These are phyloP conservation scores for Neoaliturus tenellus DNA, from an alignment of 2,888 invertebrate species.

Conservation along the genomic window DNA sequence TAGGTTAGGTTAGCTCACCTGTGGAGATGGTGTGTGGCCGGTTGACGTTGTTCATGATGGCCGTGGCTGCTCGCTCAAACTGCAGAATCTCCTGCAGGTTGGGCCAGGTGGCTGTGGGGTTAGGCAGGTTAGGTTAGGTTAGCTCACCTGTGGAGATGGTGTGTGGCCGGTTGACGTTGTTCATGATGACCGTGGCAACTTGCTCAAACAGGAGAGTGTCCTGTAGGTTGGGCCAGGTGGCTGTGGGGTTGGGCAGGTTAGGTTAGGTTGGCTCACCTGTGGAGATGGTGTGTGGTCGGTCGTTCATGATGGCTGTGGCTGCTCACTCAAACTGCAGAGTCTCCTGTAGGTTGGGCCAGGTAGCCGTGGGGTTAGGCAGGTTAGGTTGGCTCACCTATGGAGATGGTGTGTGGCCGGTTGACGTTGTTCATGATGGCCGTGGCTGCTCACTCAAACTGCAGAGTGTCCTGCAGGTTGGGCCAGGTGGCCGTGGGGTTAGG, in stretches of 20 bases:
- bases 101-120: slow-evolving; percentile 83
- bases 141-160: too few relatives aligned
- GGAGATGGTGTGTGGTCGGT: slow-evolving; percentile 95
- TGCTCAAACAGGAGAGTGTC: too few relatives aligned
- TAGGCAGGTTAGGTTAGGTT: slow-evolving; percentile 71
- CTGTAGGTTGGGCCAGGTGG: too few relatives aligned
- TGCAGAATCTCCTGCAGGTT: slow-evolving; percentile 85
- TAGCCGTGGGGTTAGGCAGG: slow-evolving; percentile 75
- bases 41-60: slow-evolving; percentile 86
- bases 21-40: slow-evolving; percentile 96
- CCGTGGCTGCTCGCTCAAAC: slow-evolving; percentile 83
- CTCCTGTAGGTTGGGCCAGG: slow-evolving; percentile 88
- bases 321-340: slow-evolving; percentile 84
- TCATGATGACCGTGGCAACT: too few relatives aligned
- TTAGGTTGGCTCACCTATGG: too few relatives aligned
- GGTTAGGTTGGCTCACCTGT: slow-evolving; percentile 81
- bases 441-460: slow-evolving; percentile 86
- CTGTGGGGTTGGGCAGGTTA: too few relatives aligned
- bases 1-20: too few relatives aligned
- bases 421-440: too few relatives aligned
- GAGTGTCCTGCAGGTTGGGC: slow-evolving; percentile 86
- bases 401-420: too few relatives aligned
- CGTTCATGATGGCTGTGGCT: slow-evolving; percentile 84
- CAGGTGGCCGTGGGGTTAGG: slow-evolving; percentile 81
- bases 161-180: too few relatives aligned